Conservation (phyloP, 2,797 vertebrate genomes). For the Peromyscus attwateri region DNA sequence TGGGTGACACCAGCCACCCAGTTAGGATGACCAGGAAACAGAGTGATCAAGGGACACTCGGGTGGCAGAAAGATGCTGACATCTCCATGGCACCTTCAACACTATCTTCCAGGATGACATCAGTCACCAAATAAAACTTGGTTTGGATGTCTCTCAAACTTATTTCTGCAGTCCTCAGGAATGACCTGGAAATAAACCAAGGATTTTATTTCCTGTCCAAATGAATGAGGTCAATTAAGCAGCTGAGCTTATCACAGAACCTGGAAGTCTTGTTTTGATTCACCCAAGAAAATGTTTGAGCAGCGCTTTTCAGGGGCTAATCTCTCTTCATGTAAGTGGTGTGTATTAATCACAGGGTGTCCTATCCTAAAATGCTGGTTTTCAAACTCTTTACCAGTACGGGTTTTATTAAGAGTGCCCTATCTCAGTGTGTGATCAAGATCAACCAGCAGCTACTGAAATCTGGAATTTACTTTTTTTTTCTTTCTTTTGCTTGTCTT, state of each 20-base stretch:
- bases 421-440: conserved; percentile 18
- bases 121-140: neutral
- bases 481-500: neutral
- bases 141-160: conserved; percentile 49
- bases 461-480: neutral
- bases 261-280: neutral
- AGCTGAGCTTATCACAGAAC: conserved; percentile 30
- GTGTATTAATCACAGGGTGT: neutral
- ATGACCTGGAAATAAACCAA: conserved; percentile 48
- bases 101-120: neutral
- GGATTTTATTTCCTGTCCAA: conserved; percentile 33
- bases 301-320: conserved; percentile 31
- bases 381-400: conserved; percentile 50
- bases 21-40: neutral
- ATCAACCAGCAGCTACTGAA: conserved; percentile 13
- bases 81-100: neutral
- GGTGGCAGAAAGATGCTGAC: neutral
- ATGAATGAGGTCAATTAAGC: conserved; percentile 38
- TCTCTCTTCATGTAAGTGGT: conserved; percentile 15
- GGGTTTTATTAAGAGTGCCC: conserved; percentile 47
- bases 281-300: conserved; percentile 13
- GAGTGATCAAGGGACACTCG: neutral
- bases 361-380: conserved; percentile 38
- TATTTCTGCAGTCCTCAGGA: conserved; percentile 60
- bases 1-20: neutral